Base-by-base conservation (phyloP, 1,140 invertebrate genomes). In the Drosophila micromelanica region DNA sequence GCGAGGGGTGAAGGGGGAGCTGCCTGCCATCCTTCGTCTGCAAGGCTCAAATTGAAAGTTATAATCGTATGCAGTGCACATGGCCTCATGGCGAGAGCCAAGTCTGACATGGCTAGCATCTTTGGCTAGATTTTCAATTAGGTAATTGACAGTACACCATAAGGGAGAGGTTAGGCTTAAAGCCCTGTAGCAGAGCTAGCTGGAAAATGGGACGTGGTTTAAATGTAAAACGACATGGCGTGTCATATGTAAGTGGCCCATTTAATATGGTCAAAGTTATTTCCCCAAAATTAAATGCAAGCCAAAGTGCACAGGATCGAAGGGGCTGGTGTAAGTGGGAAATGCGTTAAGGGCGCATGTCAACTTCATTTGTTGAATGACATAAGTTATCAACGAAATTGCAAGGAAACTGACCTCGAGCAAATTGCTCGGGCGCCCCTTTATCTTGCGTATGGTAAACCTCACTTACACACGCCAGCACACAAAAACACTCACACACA, bases 281-380 rank as follows among this genome's bases (percentile, higher is more conserved):
- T 64, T 86, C 63, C 63, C 63, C 63, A 76, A 80, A 73, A 80
- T 76, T 80, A 80, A 84, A 84, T 85, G 63, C 80, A 85, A 45
- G 64, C 45, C 61, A 73, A 69, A 56, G 15, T 67, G 62, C 62
- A 57, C 32, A 56, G 23, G 20, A 5, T 40, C 38, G n/a, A 5
- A 6, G 2, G 2, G 48, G 23, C 5, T 7, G 23, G 5, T 17
- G 9, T 42, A 61, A 43, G 35, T 61, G 65, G 69, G 37, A 72
- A 72, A 57, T 57, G 61, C 42, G 52, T 37, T 13, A 52, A 65
- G 52, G 62, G 55, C 63, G 64, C 82, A 87, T 78, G 82, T 87
- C 78, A 87, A 87, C 82, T 87, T 87, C 82, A 87, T 87, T 87
- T 87, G 75, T 87, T 87, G 78, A 82, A 87, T 78, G 82, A 76